Percentiles rank a stretch among this genome's conserved stretches.
These are phyloP conservation scores for Miichthys miiuy DNA, from an alignment of 2,797 vertebrate species.

Conservation along the genomic window DNA sequence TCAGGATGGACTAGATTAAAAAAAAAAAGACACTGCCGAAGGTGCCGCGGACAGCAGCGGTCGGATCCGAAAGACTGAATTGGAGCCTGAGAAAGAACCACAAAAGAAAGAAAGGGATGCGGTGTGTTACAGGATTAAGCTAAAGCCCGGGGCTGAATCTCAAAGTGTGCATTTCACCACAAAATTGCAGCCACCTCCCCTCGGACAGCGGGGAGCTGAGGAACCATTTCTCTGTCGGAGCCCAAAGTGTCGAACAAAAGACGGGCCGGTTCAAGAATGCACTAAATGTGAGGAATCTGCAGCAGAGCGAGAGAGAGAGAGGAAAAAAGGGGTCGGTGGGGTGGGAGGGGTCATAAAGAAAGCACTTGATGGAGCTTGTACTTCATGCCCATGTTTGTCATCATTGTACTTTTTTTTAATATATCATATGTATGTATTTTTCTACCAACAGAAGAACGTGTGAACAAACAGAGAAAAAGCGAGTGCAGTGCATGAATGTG, in stretches of 20 bases:
- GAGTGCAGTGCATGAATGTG: conserved; percentile 72
- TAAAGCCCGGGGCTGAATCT: conserved; percentile 35
- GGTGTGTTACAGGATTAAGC: not conserved
- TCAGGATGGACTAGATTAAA: conserved; percentile 5
- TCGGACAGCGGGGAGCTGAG: conserved; percentile 19
- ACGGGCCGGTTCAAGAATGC: conserved; percentile 47
- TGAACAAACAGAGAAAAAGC: conserved; percentile 62
- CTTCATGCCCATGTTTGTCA: conserved; percentile 79
- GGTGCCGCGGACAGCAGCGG: conserved; percentile 20
- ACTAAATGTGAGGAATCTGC: conserved; percentile 53
- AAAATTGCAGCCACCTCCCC: conserved; percentile 19
- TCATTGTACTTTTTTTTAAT: conserved; percentile 75
- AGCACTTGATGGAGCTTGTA: conserved; percentile 81
- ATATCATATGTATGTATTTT: conserved; percentile 86
- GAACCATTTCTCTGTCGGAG: conserved; percentile 30
- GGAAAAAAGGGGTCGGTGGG: conserved; percentile 6
- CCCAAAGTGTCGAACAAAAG: conserved; percentile 52
- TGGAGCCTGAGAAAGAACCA: conserved; percentile 21
- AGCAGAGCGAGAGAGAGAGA: conserved; percentile 21
- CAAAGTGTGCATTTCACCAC: conserved; percentile 35
- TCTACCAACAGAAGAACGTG: conserved; percentile 79
- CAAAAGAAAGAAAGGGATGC: conserved; percentile 4
- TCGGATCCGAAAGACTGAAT: conserved; percentile 3
- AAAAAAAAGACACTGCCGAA: conserved; percentile 17
- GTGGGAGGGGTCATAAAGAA: conserved; percentile 58